phyloP scores from a whole-genome alignment of 2,888 invertebrate genomes.

The Oeneis ivallda region DNA sequence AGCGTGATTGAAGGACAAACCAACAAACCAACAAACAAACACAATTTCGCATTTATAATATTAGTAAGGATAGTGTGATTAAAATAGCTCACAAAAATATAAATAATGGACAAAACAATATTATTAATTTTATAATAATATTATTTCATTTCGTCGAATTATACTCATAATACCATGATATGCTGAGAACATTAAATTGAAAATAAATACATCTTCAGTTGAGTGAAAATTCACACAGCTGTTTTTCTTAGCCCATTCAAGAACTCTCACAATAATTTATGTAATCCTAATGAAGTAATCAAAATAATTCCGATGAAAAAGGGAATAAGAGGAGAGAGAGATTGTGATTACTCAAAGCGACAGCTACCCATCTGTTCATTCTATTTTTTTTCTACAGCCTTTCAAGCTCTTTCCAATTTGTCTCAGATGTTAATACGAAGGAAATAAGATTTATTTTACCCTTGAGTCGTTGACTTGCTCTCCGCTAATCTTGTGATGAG shows the following conservation, averaged over 20 bases:
- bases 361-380: constrained; percentile 47
- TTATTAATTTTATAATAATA: not conserved
- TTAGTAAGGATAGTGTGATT: not conserved
- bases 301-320: constrained; percentile 51
- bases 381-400: constrained; percentile 54
- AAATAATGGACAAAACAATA: not conserved
- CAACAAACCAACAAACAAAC: no score
- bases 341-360: constrained; percentile 70
- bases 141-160: not conserved
- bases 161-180: not conserved
- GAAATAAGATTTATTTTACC: constrained; percentile 49
- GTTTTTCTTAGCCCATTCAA: constrained; percentile 21
- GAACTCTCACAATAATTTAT: constrained; percentile 28
- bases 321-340: constrained; percentile 50
- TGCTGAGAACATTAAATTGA: not conserved
- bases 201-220: not conserved
- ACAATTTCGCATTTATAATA: no score
- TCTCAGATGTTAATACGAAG: constrained; percentile 51
- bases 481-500: constrained; percentile 17
- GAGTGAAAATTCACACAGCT: not conserved
- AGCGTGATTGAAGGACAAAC: no score
- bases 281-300: constrained; percentile 53
- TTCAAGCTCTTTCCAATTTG: constrained; percentile 64
- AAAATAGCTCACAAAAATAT: not conserved
- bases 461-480: constrained; percentile 32